Conservation (phyloP, 2,888 invertebrate species). For the Tetramorium bicarinatum region DNA sequence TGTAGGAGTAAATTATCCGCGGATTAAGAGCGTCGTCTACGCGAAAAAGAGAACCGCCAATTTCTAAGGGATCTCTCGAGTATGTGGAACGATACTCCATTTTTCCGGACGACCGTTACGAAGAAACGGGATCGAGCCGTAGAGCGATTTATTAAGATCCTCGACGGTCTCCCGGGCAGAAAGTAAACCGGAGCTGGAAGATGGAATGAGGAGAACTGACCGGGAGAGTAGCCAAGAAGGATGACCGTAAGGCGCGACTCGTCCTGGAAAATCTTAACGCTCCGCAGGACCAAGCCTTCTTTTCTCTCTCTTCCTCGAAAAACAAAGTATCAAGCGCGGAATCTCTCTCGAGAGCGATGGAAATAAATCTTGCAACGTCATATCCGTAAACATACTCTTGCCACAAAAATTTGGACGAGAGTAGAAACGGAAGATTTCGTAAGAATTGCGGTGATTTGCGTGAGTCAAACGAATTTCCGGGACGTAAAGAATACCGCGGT, state of each 20-base stretch:
- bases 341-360: constrained; percentile 51
- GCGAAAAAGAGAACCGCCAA: constrained; percentile 43
- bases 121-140: constrained; percentile 58
- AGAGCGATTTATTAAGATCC: constrained; percentile 73
- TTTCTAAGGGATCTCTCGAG: constrained; percentile 61
- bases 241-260: constrained; percentile 65
- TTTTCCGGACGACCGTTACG: constrained; percentile 57
- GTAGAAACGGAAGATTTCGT: neutral
- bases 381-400: constrained; percentile 56
- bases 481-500: constrained; percentile 13
- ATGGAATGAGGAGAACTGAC: constrained; percentile 34
- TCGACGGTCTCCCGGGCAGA: constrained; percentile 64
- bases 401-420: constrained; percentile 5
- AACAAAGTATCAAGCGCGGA: constrained; percentile 57
- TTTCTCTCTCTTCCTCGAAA: neutral
- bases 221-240: constrained; percentile 45
- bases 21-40: constrained; percentile 64
- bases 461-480: constrained; percentile 12
- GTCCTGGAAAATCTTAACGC: constrained; percentile 61
- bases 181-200: constrained; percentile 51
- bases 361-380: constrained; percentile 57
- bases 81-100: constrained; percentile 63
- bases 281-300: constrained; percentile 42
- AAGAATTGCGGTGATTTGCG: constrained; percentile 29
- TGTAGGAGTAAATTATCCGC: constrained; percentile 62